Conservation (phyloP, 2,888 invertebrate genomes). For the Dione vanillae region DNA sequence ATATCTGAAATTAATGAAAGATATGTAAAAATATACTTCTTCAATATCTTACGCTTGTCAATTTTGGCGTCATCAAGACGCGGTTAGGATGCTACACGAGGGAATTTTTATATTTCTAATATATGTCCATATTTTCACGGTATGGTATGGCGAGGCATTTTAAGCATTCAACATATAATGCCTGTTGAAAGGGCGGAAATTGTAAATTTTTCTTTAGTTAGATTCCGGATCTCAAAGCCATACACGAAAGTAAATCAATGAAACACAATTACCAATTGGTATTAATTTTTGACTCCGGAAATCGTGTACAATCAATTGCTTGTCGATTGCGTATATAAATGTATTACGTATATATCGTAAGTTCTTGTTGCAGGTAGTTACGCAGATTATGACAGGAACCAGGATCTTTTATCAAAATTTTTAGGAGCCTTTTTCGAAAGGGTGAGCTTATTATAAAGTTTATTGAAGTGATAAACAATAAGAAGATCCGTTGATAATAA, state of each 20-base stretch:
- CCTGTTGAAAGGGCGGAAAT: not conserved
- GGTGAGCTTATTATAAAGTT: constrained; percentile 48
- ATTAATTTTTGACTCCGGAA: no score
- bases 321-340: not conserved
- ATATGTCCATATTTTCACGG: not conserved
- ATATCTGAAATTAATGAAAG: not conserved
- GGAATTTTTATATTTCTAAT: constrained; percentile 15
- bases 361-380: constrained; percentile 55
- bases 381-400: constrained; percentile 58
- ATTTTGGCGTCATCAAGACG: not conserved
- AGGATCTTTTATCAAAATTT: constrained; percentile 65
- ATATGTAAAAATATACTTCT: not conserved
- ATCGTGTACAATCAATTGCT: no score
- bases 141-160: not conserved
- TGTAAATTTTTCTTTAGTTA: no score
- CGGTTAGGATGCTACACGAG: not conserved
- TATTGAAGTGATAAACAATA: not conserved
- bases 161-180: not conserved
- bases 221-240: no score
- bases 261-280: no score
- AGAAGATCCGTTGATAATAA: no score
- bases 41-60: not conserved
- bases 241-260: no score
- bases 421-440: constrained; percentile 77
- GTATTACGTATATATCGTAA: not conserved